Conservation (phyloP, 2,888 invertebrate species). For the Drosophila flavopinicola region DNA sequence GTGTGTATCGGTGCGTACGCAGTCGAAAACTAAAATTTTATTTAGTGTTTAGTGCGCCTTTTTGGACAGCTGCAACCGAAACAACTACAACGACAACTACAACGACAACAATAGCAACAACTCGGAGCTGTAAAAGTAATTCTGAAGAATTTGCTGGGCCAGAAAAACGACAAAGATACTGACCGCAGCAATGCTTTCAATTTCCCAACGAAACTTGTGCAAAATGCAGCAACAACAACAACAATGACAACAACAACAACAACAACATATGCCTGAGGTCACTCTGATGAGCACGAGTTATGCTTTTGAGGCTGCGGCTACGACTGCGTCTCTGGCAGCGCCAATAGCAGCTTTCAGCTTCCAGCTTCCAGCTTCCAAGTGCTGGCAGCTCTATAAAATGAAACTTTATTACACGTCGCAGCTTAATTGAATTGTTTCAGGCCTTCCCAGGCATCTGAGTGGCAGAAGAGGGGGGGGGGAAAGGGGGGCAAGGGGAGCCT, state of each 20-base stretch:
- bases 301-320: slow-evolving; percentile 62
- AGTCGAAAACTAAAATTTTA: slow-evolving; percentile 78
- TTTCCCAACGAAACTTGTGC: slow-evolving; percentile 62
- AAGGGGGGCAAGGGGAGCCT: neutral
- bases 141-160: slow-evolving; percentile 49
- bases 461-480: slow-evolving; percentile 7
- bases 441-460: slow-evolving; percentile 45
- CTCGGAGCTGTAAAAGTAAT: slow-evolving; percentile 48
- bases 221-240: slow-evolving; percentile 49
- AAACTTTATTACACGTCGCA: slow-evolving; percentile 74
- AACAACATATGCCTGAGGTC: slow-evolving; percentile 28
- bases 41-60: slow-evolving; percentile 78
- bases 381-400: slow-evolving; percentile 77
- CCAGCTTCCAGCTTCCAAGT: no score
- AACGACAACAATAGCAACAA: slow-evolving; percentile 28
- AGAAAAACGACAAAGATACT: slow-evolving; percentile 47
- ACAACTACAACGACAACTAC: slow-evolving; percentile 17
- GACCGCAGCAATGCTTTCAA: slow-evolving; percentile 74
- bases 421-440: slow-evolving; percentile 80
- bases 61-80: slow-evolving; percentile 68
- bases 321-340: slow-evolving; percentile 50
- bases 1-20: slow-evolving; percentile 53
- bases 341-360: slow-evolving; percentile 66
- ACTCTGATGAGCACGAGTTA: slow-evolving; percentile 72
- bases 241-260: slow-evolving; percentile 2